Evolutionary conservation across 1,140 invertebrate genomes (phyloP).

Genomic region (Calliopsis andreniformis): DNA sequence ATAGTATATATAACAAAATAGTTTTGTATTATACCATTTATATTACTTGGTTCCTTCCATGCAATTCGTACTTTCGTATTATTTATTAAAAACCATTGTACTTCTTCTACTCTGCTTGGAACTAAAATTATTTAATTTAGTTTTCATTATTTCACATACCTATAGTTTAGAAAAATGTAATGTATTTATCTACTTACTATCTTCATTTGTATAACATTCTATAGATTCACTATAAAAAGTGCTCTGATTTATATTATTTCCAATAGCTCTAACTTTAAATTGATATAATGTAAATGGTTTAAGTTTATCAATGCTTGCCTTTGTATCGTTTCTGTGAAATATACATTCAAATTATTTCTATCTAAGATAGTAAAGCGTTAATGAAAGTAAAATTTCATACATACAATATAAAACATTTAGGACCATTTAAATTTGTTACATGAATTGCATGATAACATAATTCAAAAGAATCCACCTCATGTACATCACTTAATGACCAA

Average conservation of each 20-base stretch:
- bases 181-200: constrained; percentile 74
- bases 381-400: not conserved
- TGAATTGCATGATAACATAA: constrained; percentile 81
- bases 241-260: constrained; percentile 74
- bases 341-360: constrained; percentile 15
- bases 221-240: constrained; percentile 81
- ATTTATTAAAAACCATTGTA: constrained; percentile 81
- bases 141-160: not conserved
- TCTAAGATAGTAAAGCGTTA: not conserved
- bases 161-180: not conserved
- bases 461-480: constrained; percentile 76
- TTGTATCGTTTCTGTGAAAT: constrained; percentile 78
- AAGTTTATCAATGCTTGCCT: constrained; percentile 80
- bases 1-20: constrained; percentile 80
- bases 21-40: constrained; percentile 80
- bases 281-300: constrained; percentile 84
- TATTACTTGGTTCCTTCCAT: constrained; percentile 81
- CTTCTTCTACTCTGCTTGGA: constrained; percentile 80
- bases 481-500: constrained; percentile 76
- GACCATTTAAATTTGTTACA: constrained; percentile 54
- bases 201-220: constrained; percentile 82
- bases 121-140: constrained; percentile 69
- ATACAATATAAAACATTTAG: constrained; percentile 67
- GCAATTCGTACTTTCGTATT: constrained; percentile 78
- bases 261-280: constrained; percentile 82